These are phyloP conservation scores for Ctena decussata DNA, from an alignment of 2,888 invertebrate species.

Conservation along the genomic window DNA sequence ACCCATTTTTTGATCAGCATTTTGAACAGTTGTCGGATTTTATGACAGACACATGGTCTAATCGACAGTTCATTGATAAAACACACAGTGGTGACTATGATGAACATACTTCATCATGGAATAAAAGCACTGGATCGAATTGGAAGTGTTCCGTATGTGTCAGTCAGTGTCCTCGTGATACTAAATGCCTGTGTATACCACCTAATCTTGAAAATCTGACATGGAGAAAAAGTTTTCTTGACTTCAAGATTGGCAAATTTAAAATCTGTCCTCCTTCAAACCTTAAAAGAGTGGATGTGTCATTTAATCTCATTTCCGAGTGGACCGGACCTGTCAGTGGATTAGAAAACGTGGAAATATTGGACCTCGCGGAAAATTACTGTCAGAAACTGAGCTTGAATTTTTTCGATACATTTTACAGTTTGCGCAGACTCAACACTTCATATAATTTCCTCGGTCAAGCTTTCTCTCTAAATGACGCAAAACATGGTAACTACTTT, in stretches of 20 bases:
- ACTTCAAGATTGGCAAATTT: not conserved
- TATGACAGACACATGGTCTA: not conserved
- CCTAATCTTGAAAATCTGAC: not conserved
- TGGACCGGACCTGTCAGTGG: slow-evolving; percentile 49
- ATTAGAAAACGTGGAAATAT: slow-evolving; percentile 25
- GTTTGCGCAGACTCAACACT: slow-evolving; percentile 39
- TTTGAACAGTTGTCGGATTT: not conserved
- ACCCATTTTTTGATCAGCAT: slow-evolving; percentile 40
- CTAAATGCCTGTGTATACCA: not conserved
- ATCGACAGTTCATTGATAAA: not conserved
- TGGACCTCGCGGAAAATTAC: slow-evolving; percentile 59
- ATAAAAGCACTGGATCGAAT: too few relatives aligned
- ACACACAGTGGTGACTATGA: not conserved
- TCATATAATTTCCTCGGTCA: slow-evolving; percentile 33
- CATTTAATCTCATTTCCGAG: slow-evolving; percentile 44
- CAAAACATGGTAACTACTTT: not conserved
- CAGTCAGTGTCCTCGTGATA: not conserved
- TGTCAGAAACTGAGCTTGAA: slow-evolving; percentile 8
- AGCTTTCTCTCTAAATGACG: not conserved
- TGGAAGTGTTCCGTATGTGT: not conserved
- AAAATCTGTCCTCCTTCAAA: slow-evolving; percentile 28
- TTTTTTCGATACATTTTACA: slow-evolving; percentile 38
- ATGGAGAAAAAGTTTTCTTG: slow-evolving; percentile 43
- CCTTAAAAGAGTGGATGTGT: slow-evolving; percentile 37
- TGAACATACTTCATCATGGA: too few relatives aligned